Evolutionary conservation across 2,797 vertebrate genomes (phyloP).

Genomic region (Muscicapa comitata): DNA sequence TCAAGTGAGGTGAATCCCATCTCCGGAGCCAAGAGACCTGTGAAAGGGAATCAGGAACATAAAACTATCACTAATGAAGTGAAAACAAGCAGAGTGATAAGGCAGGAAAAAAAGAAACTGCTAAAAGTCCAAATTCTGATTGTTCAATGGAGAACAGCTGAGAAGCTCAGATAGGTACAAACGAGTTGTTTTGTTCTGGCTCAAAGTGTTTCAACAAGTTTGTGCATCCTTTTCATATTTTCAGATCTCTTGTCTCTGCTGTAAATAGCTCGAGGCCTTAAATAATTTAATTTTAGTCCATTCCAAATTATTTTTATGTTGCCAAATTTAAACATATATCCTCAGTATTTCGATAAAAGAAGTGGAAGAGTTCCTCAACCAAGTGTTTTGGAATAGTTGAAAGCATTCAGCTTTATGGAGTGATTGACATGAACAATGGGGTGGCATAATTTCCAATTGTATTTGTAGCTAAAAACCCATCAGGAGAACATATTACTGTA

Average conservation of each 20-base stretch:
- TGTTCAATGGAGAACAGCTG: background rate
- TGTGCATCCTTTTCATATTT: background rate
- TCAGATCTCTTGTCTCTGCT: background rate
- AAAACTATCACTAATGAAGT: background rate
- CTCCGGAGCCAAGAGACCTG: background rate
- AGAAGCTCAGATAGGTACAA: background rate
- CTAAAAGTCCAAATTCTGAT: background rate
- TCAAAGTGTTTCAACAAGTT: background rate
- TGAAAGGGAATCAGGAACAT: background rate
- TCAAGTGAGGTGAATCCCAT: background rate
- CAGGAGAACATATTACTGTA: background rate
- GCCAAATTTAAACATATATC: background rate
- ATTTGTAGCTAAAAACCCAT: background rate
- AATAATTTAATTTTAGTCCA: slow-evolving; percentile 10
- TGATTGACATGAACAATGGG: background rate
- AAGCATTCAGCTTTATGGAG: background rate
- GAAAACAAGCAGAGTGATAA: background rate
- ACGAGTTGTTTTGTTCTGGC: background rate
- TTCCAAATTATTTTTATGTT: background rate
- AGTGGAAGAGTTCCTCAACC: background rate
- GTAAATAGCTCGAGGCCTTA: background rate
- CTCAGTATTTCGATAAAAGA: background rate
- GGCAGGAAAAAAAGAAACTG: background rate
- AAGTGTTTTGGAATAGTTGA: background rate
- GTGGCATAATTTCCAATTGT: background rate